Percentiles rank a stretch among this genome's conserved stretches.
These are phyloP conservation scores for Drosophila lacertosa DNA, from an alignment of 1,140 invertebrate species.

Conservation along the genomic window DNA sequence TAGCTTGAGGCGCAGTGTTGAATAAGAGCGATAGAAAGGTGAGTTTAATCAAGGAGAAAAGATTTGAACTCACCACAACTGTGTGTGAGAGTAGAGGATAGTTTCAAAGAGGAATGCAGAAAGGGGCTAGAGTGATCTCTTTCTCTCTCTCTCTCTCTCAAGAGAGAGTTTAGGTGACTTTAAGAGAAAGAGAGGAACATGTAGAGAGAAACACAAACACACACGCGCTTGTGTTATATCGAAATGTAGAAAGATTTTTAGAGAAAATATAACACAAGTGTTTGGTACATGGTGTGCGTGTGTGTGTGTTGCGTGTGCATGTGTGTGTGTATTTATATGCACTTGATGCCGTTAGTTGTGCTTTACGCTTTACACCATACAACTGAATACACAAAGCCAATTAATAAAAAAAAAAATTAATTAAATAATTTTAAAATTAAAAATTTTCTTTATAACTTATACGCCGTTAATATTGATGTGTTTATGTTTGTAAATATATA, in stretches of 20 bases:
- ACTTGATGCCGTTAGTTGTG: slow-evolving; percentile 37
- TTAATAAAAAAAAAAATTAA: slow-evolving; percentile 45
- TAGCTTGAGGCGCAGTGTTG: slow-evolving; percentile 5
- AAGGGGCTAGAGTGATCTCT: neutral
- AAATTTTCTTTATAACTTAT: slow-evolving; percentile 23
- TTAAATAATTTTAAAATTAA: slow-evolving; percentile 24
- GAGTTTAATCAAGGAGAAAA: neutral
- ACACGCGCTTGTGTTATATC: slow-evolving; percentile 42
- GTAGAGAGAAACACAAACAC: slow-evolving; percentile 24
- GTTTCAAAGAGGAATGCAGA: neutral
- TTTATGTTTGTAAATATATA: slow-evolving; percentile 10
- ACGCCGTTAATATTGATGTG: slow-evolving; percentile 13
- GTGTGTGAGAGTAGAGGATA: slow-evolving; percentile 13
- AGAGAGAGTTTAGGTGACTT: slow-evolving; percentile 38
- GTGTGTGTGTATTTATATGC: slow-evolving; percentile 12
- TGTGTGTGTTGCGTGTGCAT: slow-evolving; percentile 9
- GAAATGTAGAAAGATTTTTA: slow-evolving; percentile 30
- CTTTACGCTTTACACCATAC: slow-evolving; percentile 21
- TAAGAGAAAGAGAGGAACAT: slow-evolving; percentile 1
- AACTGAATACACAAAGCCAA: slow-evolving; percentile 72
- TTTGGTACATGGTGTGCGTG: slow-evolving; percentile 29
- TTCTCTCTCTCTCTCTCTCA: no score
- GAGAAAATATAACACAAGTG: slow-evolving; percentile 51
- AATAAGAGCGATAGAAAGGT: slow-evolving; percentile 1
- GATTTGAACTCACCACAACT: slow-evolving; percentile 21